These are phyloP conservation scores for Acronicta psi DNA, from an alignment of 2,888 invertebrate species.

Conservation along the genomic window DNA sequence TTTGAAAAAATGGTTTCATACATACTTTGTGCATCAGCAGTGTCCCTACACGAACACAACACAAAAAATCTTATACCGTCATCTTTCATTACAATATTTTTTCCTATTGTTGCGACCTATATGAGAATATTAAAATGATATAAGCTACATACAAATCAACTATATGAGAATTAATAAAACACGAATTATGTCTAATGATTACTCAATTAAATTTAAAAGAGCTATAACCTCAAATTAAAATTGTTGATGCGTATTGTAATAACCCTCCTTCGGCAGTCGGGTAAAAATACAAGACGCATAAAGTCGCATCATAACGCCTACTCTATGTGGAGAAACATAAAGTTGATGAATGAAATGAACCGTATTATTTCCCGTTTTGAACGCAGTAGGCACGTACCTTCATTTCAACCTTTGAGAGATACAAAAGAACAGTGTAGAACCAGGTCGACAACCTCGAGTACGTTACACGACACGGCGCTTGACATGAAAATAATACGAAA, in stretches of 20 bases:
- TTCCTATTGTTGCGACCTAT: too few species aligned
- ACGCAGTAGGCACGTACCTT: slow-evolving; percentile 78
- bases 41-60: too few species aligned
- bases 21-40: too few species aligned
- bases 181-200: background rate
- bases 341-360: slow-evolving; percentile 79
- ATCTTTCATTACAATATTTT: too few species aligned
- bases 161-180: background rate
- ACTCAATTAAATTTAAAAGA: slow-evolving; percentile 2
- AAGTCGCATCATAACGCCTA: slow-evolving; percentile 47
- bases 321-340: slow-evolving; percentile 48
- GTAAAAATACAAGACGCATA: slow-evolving; percentile 25
- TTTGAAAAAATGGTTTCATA: too few species aligned
- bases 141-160: background rate
- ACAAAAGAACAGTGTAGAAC: slow-evolving; percentile 71
- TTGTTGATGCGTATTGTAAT: too few species aligned
- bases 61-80: too few species aligned
- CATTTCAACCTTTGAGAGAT: slow-evolving; percentile 78
- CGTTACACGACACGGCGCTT: slow-evolving; percentile 74
- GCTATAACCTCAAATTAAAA: too few species aligned
- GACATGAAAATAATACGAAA: slow-evolving; percentile 49
- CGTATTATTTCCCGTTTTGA: slow-evolving; percentile 86
- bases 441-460: slow-evolving; percentile 79
- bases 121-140: too few species aligned
- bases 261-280: too few species aligned